phyloP scores from a whole-genome alignment of 2,888 invertebrate genomes.

The Agelastica alni region DNA sequence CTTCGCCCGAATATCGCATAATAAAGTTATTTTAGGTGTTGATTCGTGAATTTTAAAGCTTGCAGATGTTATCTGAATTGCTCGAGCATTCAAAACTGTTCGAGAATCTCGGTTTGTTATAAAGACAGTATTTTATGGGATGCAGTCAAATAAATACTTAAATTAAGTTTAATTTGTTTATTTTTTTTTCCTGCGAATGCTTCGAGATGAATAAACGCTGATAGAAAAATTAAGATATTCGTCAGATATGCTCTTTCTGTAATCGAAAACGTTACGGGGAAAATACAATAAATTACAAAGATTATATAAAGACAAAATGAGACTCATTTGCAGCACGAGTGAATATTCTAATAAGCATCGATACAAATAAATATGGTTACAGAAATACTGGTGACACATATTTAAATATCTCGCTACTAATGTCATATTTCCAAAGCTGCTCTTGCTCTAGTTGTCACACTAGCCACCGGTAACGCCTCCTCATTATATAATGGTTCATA shows the following conservation, averaged over 20 bases:
- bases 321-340: not conserved
- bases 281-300: not conserved
- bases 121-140: not conserved
- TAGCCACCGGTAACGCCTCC: too few relatives aligned
- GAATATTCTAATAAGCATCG: not conserved
- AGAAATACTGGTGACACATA: too few relatives aligned
- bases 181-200: not conserved
- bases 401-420: too few relatives aligned
- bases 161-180: not conserved
- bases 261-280: not conserved
- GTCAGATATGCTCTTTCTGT: not conserved
- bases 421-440: too few relatives aligned
- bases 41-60: not conserved
- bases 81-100: constrained; percentile 1
- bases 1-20: not conserved
- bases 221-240: not conserved
- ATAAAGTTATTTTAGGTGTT: constrained; percentile 1
- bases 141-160: not conserved
- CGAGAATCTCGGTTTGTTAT: not conserved
- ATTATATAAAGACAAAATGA: too few relatives aligned
- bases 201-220: not conserved
- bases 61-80: not conserved
- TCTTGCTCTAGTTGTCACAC: too few relatives aligned
- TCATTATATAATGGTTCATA: too few relatives aligned
- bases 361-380: too few relatives aligned